Percentiles rank a stretch among this genome's conserved stretches.
Conservation (phyloP, 2,888 invertebrate species). For the Lasius fuliginosus region DNA sequence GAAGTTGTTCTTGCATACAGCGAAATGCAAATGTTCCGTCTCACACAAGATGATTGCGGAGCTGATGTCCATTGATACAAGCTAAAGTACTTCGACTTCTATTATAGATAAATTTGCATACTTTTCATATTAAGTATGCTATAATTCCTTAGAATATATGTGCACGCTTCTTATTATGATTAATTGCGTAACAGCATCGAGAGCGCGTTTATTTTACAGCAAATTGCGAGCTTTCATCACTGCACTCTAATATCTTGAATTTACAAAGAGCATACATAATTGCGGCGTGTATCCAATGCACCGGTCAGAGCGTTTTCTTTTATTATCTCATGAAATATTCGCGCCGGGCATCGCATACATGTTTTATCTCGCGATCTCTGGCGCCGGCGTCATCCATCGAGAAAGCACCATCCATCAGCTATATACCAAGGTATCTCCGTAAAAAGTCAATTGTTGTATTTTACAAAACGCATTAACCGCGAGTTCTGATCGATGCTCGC, state of each 20-base stretch:
- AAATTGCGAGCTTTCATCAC: constrained; percentile 3
- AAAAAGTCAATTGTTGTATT: constrained; percentile 49
- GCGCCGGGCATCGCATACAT: background rate
- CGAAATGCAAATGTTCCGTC: constrained; percentile 35
- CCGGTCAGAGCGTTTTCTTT: constrained; percentile 1
- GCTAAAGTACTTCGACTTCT: background rate
- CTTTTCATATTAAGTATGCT: background rate
- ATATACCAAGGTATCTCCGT: constrained; percentile 28
- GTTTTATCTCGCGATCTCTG: constrained; percentile 38
- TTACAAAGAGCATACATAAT: constrained; percentile 38
- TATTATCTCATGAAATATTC: constrained; percentile 44
- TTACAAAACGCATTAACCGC: constrained; percentile 47
- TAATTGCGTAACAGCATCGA: constrained; percentile 1
- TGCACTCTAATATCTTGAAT: constrained; percentile 19
- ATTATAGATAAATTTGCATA: constrained; percentile 30
- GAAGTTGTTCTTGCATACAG: constrained; percentile 9
- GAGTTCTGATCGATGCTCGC: constrained; percentile 1
- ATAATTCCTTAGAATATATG: constrained; percentile 1
- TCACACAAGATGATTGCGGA: background rate
- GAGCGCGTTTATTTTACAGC: background rate
- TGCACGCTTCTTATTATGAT: background rate
- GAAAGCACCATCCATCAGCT: constrained; percentile 38
- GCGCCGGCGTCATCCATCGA: constrained; percentile 25
- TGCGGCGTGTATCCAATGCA: background rate
- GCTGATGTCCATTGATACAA: background rate